These are phyloP conservation scores for Ophonus ardosiacus DNA, from an alignment of 2,888 invertebrate genomes.

Conservation along the genomic window DNA sequence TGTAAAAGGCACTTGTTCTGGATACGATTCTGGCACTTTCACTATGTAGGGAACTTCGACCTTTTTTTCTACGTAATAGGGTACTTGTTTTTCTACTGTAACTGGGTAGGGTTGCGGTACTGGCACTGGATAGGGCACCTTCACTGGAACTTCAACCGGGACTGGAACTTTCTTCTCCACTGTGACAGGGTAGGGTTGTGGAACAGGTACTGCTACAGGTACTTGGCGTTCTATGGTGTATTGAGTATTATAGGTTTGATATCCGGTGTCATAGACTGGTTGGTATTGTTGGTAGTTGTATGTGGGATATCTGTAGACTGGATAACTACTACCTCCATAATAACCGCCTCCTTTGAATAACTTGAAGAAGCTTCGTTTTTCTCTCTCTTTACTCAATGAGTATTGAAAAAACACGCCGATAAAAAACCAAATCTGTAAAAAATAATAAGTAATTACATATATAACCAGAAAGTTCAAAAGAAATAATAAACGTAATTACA, in stretches of 20 bases:
- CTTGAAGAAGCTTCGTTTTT: constrained; percentile 13
- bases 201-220: constrained; percentile 56
- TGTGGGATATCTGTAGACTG: neutral
- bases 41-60: constrained; percentile 44
- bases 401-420: neutral
- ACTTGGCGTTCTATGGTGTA: constrained; percentile 43
- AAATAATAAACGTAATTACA: neutral
- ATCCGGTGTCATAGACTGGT: constrained; percentile 1
- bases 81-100: constrained; percentile 57
- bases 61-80: constrained; percentile 46
- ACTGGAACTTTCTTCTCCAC: constrained; percentile 55
- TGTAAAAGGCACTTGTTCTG: constrained; percentile 20
- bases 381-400: neutral
- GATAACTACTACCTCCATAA: constrained; percentile 15
- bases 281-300: constrained; percentile 15
- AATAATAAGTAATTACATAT: neutral
- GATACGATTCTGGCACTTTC: constrained; percentile 60
- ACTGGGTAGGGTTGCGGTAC: constrained; percentile 61
- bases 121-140: constrained; percentile 61
- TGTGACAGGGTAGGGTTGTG: constrained; percentile 59
- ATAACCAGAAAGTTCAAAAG: neutral
- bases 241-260: neutral
- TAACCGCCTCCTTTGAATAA: constrained; percentile 7
- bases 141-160: constrained; percentile 57
- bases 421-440: neutral